Base-by-base conservation (phyloP, 2,888 invertebrate species). In the Harpalus rufipes region DNA sequence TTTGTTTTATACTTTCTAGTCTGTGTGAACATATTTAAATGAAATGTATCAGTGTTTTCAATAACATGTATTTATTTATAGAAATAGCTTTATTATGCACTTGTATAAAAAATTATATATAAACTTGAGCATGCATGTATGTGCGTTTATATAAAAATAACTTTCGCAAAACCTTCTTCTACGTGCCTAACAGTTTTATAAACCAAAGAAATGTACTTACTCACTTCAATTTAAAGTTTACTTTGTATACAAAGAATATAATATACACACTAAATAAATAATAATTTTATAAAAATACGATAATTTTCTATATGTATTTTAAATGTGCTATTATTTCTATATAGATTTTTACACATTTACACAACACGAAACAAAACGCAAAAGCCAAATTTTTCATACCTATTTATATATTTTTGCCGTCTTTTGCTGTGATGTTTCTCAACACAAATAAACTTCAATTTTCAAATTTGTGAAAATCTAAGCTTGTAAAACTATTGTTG, bases 71-170 rank as follows among this genome's bases (percentile, higher is more conserved):
- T 32, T 32, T 32, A 32, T 32, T 68, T 68, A 25, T 32, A 1
- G 5, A 1, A 25, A 79, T 25, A 79, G 39, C 39, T 80, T 41
- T 63, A 63, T 80, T 80, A 41, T 63, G 80, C 80, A 80, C 80
- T 41, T 63, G 79, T 80, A 14, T 79, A 79, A 41, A 7, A 7
- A 41, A 44, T 12, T 74, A 32, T 78, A 58, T 44, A 58, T 78
- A 14, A 76, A 76, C 76, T 76, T 83, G 76, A 83, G 83, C 83
- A 83, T 83, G 83, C 39, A 41, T 83, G 74, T 83, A 14, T 82
- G 82, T 39, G 82, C 68, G 82, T 82, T 82, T 68, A 14, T 82
- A 82, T 56, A 14, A 56, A 68, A 81, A 58, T 59, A 56, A 74
- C 78, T 83, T 76, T 44, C 74, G 74, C 74, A 59, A 65, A 59